Conservation (phyloP, 2,797 vertebrate species). For the Todus mexicanus region DNA sequence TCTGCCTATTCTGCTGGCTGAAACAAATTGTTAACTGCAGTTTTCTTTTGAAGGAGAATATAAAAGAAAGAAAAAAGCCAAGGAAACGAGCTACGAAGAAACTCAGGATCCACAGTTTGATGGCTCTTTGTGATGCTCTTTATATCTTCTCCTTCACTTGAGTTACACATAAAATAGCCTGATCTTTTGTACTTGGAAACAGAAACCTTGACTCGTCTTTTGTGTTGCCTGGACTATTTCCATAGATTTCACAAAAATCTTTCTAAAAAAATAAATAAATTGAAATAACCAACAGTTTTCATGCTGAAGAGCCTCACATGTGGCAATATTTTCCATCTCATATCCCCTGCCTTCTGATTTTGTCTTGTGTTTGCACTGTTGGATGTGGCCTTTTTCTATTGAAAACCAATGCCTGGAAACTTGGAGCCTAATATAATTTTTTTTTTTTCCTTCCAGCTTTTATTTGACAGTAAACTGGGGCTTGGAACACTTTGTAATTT, state of each 20-base stretch:
- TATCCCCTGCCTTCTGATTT: not conserved
- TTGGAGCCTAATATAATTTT: not conserved
- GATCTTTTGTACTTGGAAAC: not conserved
- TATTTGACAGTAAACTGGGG: not conserved
- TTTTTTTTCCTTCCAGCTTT: not conserved
- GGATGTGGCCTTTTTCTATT: not conserved
- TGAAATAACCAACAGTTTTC: not conserved
- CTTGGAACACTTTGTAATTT: not conserved
- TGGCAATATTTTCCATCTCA: not conserved
- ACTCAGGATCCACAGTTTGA: not conserved
- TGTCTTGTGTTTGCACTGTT: not conserved
- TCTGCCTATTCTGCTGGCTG: not conserved
- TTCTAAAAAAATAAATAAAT: not conserved
- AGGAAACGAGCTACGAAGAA: not conserved
- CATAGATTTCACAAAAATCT: not conserved
- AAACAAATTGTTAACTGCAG: not conserved
- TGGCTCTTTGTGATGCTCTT: not conserved
- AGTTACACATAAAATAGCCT: not conserved
- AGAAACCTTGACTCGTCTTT: not conserved
- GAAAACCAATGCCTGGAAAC: not conserved
- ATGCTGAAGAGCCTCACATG: not conserved
- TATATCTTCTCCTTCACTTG: not conserved
- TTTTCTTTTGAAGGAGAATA: not conserved
- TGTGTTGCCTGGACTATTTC: not conserved
- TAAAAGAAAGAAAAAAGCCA: not conserved